Base-by-base conservation (phyloP, 1,140 invertebrate species). In the Tetramorium parvispinum region DNA sequence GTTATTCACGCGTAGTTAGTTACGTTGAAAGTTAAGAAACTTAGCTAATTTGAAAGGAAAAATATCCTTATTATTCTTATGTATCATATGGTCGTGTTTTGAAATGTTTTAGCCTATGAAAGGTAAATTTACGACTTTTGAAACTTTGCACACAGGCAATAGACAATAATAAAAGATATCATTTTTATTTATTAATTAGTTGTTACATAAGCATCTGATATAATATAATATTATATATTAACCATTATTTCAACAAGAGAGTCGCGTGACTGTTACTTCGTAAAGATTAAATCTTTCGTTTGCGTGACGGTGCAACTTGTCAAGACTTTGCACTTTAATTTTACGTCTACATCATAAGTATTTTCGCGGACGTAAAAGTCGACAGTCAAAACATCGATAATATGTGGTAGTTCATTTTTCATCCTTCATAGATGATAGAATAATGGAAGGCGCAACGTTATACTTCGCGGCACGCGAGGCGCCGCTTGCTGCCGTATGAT, bases 341-440 rank as follows among this genome's bases (percentile, higher is more conserved):
- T 46, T 37, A 55, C 66, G 24, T 82, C 65, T 63, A 71, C 59
- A 66, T 82, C 51, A 13, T 51, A 51, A 79, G 46, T 24, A 82
- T 82, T 82, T 82, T 82, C 27, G n/a, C 32, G 76, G 66, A 37
- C 24, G 37, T 46, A 73, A 73, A 71, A 82, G 66, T 73, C 53
- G 79, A 57, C 49, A 27, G 43, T 70, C 65, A n/a, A 82, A 71
- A 73, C 10, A 46, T 49, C 66, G 79, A 82, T 82, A 81, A 81
- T 59, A 24, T n/a, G 65, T 49, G 49, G 10, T 37, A 73, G 66
- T 82, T 40, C 79, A 82, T 82, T 82, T 82, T 82, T 82, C 79
- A 82, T 73, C 49, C 10, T 71, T 55, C 43, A 18, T 43, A 70
- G 32, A 82, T 18, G 53, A 57, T 43, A n/a, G 53, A 57, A 43